A percentile compares a stretch with the other conserved stretches of the same genome.
Conservation (phyloP, 2,888 invertebrate species). For the Aphodius sticticus region DNA sequence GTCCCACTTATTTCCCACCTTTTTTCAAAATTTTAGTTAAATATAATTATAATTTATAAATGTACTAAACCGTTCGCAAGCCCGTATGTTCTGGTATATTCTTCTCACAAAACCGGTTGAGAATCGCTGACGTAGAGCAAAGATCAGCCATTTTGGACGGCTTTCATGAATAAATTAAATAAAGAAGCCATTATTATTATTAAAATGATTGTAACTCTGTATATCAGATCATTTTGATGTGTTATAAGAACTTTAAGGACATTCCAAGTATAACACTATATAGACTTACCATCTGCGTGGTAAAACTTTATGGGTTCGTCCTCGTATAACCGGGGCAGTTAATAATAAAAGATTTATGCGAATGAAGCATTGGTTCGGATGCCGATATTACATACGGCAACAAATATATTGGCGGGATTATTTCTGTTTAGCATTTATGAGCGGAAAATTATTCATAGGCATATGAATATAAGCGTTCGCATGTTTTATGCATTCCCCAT, state of each 20-base stretch:
- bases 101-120: too few species aligned
- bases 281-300: background rate
- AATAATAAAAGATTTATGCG: slow-evolving; percentile 4
- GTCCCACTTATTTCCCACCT: too few species aligned
- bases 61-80: too few species aligned
- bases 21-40: too few species aligned
- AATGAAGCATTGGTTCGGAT: background rate
- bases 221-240: too few species aligned
- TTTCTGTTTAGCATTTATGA: slow-evolving; percentile 4
- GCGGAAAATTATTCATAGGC: slow-evolving; percentile 4
- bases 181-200: too few species aligned
- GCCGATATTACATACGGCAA: slow-evolving; percentile 4
- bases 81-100: too few species aligned
- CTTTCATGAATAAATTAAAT: too few species aligned
- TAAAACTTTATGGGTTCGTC: background rate
- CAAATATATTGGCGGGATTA: slow-evolving; percentile 4
- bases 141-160: too few species aligned
- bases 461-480: slow-evolving; percentile 4
- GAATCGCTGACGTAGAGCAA: too few species aligned
- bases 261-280: background rate
- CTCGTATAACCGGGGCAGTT: background rate
- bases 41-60: too few species aligned
- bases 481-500: background rate
- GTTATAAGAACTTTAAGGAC: background rate
- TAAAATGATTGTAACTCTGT: too few species aligned